Percentiles rank a stretch among this genome's conserved stretches.
Evolutionary conservation across 2,888 invertebrate species (phyloP).

Genomic region (Tanypteryx hageni): DNA sequence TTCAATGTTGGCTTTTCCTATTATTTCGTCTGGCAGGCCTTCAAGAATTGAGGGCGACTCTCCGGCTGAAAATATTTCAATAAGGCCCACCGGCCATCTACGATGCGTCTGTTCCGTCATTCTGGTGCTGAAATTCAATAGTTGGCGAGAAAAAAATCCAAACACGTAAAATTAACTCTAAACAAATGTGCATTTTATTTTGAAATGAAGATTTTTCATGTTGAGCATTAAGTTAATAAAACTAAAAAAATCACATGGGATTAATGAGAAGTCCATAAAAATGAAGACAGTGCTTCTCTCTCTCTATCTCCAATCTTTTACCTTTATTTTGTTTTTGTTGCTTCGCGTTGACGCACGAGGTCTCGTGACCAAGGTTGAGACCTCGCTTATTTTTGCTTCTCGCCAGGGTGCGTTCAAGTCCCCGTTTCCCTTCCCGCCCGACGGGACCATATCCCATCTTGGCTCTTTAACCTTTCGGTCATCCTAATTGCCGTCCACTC

Average conservation of each 20-base stretch:
- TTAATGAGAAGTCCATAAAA: background rate
- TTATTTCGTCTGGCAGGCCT: conserved; percentile 48
- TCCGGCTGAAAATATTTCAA: conserved; percentile 22
- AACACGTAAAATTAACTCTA: too few relatives aligned
- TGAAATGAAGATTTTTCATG: too few relatives aligned
- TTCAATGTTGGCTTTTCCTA: conserved; percentile 31
- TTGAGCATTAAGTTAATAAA: too few relatives aligned
- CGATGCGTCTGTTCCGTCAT: too few relatives aligned
- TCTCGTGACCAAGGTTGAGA: background rate
- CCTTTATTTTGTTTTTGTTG: background rate
- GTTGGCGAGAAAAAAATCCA: too few relatives aligned
- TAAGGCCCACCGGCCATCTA: background rate
- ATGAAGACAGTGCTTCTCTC: background rate
- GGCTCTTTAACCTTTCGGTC: background rate
- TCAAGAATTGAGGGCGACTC: conserved; percentile 25
- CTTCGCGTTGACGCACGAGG: background rate
- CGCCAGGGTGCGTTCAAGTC: background rate
- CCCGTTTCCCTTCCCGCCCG: background rate
- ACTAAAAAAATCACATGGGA: too few relatives aligned
- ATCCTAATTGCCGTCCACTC: conserved; percentile 34
- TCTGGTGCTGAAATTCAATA: too few relatives aligned
- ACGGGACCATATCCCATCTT: too few relatives aligned
- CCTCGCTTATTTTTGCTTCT: conserved; percentile 5
- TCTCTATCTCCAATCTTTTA: background rate
- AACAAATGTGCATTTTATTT: too few relatives aligned